A percentile compares a stretch with the other conserved stretches of the same genome.
phyloP scores from a whole-genome alignment of 2,888 invertebrate species.

The Pachymerium ferrugineum region DNA sequence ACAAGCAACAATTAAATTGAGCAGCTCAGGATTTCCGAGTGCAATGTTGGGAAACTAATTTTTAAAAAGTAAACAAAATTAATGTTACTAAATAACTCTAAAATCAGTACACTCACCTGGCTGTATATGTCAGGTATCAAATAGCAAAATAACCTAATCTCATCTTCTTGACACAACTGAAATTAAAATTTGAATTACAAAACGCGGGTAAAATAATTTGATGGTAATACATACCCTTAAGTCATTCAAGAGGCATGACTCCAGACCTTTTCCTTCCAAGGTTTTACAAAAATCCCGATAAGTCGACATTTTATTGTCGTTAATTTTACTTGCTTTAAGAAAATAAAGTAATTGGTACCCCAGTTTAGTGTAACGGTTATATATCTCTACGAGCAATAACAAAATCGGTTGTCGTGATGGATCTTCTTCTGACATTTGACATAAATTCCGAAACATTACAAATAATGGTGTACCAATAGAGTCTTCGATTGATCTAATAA shows the following conservation, averaged over 20 bases:
- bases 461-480: constrained; percentile 78
- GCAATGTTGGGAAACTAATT: constrained; percentile 75
- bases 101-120: constrained; percentile 52
- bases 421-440: constrained; percentile 66
- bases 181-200: constrained; percentile 38
- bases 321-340: constrained; percentile 62
- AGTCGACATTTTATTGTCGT: constrained; percentile 69
- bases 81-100: background rate
- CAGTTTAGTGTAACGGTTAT: constrained; percentile 61
- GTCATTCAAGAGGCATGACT: constrained; percentile 62
- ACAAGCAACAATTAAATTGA: constrained; percentile 83
- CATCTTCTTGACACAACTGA: constrained; percentile 77
- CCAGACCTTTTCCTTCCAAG: constrained; percentile 55
- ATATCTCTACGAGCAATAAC: constrained; percentile 73
- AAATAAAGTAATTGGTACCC: constrained; percentile 86
- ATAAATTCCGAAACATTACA: constrained; percentile 77
- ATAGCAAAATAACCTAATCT: constrained; percentile 82
- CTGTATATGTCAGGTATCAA: constrained; percentile 87
- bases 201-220: background rate
- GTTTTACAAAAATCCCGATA: constrained; percentile 84
- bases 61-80: constrained; percentile 34
- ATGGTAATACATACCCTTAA: constrained; percentile 56
- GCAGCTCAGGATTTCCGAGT: constrained; percentile 77
- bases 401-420: constrained; percentile 70
- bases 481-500: constrained; percentile 57